Percentiles rank a stretch among this genome's conserved stretches.
phyloP scores from a whole-genome alignment of 2,888 invertebrate genomes.

The Harmothoe impar region DNA sequence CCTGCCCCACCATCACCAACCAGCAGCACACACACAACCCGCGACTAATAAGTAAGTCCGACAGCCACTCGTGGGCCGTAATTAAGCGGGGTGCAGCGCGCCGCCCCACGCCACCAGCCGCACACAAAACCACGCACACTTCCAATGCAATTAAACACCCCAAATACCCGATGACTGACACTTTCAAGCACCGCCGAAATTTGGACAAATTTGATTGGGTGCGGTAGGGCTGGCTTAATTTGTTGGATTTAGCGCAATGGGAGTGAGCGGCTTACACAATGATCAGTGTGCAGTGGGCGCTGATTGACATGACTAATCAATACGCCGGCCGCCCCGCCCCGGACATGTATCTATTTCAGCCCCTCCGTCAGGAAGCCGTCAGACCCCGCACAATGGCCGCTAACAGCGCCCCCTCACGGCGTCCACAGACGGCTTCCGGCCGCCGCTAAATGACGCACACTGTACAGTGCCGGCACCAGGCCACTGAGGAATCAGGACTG shows the following conservation, averaged over 20 bases:
- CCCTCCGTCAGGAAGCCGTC: neutral
- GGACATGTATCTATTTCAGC: slow-evolving; percentile 51
- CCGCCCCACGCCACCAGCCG: slow-evolving; percentile 36
- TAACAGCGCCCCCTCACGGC: neutral
- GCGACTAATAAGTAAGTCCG: slow-evolving; percentile 56
- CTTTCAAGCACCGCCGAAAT: slow-evolving; percentile 59
- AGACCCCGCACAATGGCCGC: slow-evolving; percentile 6
- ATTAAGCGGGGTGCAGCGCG: slow-evolving; percentile 31
- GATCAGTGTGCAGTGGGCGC: neutral
- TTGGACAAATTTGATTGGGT: slow-evolving; percentile 64
- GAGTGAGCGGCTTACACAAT: slow-evolving; percentile 60
- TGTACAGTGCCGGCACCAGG: neutral
- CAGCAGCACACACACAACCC: neutral
- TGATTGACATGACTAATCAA: slow-evolving; percentile 62
- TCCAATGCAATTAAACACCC: slow-evolving; percentile 62
- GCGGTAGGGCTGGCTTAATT: slow-evolving; percentile 51
- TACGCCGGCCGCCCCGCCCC: slow-evolving; percentile 25
- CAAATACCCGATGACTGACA: slow-evolving; percentile 58
- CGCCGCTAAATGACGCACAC: slow-evolving; percentile 31
- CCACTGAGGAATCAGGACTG: neutral
- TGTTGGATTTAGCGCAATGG: slow-evolving; percentile 63
- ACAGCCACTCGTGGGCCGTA: slow-evolving; percentile 52
- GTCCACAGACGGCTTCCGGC: neutral
- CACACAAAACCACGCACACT: slow-evolving; percentile 60
- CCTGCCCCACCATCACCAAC: neutral